phyloP scores from a whole-genome alignment of 2,113 vertebrate genomes.

The Tylochromis polylepis region DNA sequence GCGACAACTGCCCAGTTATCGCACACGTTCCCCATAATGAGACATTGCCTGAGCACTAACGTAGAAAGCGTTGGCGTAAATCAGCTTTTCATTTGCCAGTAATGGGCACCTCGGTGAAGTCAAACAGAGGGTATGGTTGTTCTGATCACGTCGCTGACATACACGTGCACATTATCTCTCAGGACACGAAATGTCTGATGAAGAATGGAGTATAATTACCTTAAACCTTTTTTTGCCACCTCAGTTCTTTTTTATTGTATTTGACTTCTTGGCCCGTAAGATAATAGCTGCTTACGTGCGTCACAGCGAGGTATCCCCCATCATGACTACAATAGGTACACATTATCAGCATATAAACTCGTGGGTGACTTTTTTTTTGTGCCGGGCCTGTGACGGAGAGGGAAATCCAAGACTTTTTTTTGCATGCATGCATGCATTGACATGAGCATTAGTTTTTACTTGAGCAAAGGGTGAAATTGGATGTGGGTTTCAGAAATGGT shows the following conservation, averaged over 20 bases:
- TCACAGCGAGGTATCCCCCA: conserved; percentile 26
- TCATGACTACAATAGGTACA: neutral
- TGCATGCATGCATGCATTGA: neutral
- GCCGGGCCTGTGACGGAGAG: neutral
- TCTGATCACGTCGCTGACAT: conserved; percentile 33
- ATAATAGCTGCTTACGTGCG: conserved; percentile 20
- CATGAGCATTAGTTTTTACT: neutral
- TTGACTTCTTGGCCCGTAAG: neutral
- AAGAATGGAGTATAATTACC: conserved; percentile 59
- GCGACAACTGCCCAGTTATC: conserved; percentile 9
- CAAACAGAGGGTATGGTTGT: conserved; percentile 64
- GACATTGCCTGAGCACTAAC: conserved; percentile 49
- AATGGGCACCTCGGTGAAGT: conserved; percentile 62
- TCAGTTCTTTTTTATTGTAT: conserved; percentile 52
- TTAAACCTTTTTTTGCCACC: conserved; percentile 54
- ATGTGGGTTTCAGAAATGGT: neutral
- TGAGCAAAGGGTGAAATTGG: neutral
- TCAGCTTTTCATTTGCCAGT: conserved; percentile 40
- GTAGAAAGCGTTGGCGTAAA: conserved; percentile 39
- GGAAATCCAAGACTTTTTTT: neutral
- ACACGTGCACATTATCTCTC: conserved; percentile 58
- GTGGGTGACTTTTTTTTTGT: neutral
- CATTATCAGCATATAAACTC: neutral
- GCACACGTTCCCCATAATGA: conserved; percentile 43
- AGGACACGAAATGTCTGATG: conserved; percentile 49